phyloP scores from a whole-genome alignment of 2,113 vertebrate species.

The Cnemophilus loriae region DNA sequence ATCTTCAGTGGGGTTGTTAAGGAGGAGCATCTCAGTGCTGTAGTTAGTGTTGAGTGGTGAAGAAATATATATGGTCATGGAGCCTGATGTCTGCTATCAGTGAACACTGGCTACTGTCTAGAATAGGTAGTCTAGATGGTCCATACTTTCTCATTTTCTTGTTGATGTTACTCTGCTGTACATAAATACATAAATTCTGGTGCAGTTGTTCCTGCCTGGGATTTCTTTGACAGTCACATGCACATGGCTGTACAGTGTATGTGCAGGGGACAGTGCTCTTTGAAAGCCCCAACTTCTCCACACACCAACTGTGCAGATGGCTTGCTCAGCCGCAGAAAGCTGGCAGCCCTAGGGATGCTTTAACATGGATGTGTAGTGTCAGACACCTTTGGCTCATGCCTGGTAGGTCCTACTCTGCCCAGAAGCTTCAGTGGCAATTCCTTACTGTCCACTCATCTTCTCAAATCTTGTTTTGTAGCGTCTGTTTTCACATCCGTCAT shows the following conservation, averaged over 20 bases:
- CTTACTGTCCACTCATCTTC: background rate
- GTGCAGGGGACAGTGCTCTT: background rate
- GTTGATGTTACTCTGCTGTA: background rate
- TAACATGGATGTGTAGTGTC: background rate
- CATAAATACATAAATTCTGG: background rate
- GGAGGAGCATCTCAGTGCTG: background rate
- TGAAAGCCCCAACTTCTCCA: background rate
- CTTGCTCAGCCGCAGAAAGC: background rate
- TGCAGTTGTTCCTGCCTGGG: background rate
- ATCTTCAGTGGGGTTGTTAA: background rate
- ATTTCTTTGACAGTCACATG: background rate
- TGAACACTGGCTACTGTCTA: background rate
- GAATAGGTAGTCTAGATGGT: background rate
- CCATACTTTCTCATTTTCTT: background rate
- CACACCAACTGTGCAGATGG: rapidly evolving
- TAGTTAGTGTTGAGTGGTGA: background rate
- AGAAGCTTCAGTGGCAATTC: background rate
- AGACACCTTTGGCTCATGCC: background rate
- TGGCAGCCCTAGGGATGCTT: background rate
- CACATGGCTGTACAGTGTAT: rapidly evolving
- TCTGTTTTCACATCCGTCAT: background rate
- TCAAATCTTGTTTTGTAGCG: background rate
- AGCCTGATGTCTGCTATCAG: background rate
- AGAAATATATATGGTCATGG: background rate
- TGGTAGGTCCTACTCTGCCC: background rate